Percentiles rank a stretch among this genome's conserved stretches.
Evolutionary conservation across 2,888 invertebrate species (phyloP).

Genomic region (Tenodera sinensis): DNA sequence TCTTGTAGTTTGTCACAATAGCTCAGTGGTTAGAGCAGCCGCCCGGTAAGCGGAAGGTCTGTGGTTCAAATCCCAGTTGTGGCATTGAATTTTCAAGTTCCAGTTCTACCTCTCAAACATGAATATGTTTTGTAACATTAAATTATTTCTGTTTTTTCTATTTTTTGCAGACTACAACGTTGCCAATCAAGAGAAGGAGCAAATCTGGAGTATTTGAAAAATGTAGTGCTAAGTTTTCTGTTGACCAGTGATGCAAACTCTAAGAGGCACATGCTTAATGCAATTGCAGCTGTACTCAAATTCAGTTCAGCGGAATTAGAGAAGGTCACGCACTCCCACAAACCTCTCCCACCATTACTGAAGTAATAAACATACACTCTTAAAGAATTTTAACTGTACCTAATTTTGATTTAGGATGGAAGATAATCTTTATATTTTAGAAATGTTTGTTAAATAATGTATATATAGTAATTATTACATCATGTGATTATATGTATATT

Average conservation of each 20-base stretch:
- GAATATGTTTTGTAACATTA: too few species aligned
- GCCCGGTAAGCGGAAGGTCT: too few species aligned
- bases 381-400: background rate
- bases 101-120: too few species aligned
- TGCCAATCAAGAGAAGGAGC: constrained; percentile 78
- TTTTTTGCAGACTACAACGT: constrained; percentile 56
- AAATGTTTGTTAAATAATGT: too few species aligned
- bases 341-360: background rate
- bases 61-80: too few species aligned
- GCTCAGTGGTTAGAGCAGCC: too few species aligned
- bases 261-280: constrained; percentile 80
- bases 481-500: background rate
- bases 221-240: constrained; percentile 80
- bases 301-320: constrained; percentile 71
- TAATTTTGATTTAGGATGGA: background rate
- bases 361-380: background rate
- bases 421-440: too few species aligned
- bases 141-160: background rate
- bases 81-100: too few species aligned
- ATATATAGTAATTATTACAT: too few species aligned
- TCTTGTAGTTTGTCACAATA: too few species aligned
- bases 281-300: constrained; percentile 79
- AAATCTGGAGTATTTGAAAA: constrained; percentile 86
- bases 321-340: constrained; percentile 37
- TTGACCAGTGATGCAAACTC: constrained; percentile 65